Evolutionary conservation across 2,113 vertebrate species (phyloP).

Genomic region (Verasper variegatus): DNA sequence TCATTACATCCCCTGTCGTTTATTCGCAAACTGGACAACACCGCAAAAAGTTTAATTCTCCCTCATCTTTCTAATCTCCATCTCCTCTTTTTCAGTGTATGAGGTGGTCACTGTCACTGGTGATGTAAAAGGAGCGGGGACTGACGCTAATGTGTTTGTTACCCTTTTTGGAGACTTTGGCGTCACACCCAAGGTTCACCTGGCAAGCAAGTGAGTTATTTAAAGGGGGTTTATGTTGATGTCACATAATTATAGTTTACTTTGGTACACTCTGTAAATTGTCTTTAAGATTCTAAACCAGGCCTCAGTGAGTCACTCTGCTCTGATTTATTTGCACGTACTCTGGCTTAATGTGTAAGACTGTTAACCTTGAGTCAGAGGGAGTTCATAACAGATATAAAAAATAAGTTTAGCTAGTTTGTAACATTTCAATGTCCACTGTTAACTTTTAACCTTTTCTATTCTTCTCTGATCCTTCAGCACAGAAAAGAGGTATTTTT

Average conservation of each 20-base stretch:
- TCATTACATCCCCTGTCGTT: too few species aligned
- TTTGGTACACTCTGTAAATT: not conserved
- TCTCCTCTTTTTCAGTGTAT: slow-evolving; percentile 84
- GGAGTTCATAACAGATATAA: not conserved
- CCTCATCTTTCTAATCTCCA: slow-evolving; percentile 11
- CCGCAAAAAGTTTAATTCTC: not conserved
- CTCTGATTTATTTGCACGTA: slow-evolving; percentile 2
- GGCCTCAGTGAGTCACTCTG: slow-evolving; percentile 2
- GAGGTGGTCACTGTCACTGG: slow-evolving; percentile 95
- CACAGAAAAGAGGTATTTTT: slow-evolving; percentile 94
- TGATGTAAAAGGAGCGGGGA: slow-evolving; percentile 94
- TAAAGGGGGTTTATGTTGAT: not conserved
- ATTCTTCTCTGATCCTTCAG: slow-evolving; percentile 89
- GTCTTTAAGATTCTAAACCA: not conserved
- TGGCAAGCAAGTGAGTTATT: slow-evolving; percentile 96
- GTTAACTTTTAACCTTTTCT: slow-evolving; percentile 61
- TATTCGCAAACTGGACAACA: too few species aligned
- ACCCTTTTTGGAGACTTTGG: slow-evolving; percentile 95
- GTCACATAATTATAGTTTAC: not conserved
- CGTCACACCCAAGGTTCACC: slow-evolving; percentile 93
- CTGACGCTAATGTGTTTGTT: slow-evolving; percentile 95
- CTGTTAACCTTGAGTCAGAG: not conserved
- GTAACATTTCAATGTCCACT: slow-evolving; percentile 27
- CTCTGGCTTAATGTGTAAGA: not conserved
- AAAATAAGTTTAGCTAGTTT: not conserved